Percentiles rank a stretch among this genome's conserved stretches.
Conservation (phyloP, 2,113 vertebrate genomes). For the Peucedramus taeniatus region DNA sequence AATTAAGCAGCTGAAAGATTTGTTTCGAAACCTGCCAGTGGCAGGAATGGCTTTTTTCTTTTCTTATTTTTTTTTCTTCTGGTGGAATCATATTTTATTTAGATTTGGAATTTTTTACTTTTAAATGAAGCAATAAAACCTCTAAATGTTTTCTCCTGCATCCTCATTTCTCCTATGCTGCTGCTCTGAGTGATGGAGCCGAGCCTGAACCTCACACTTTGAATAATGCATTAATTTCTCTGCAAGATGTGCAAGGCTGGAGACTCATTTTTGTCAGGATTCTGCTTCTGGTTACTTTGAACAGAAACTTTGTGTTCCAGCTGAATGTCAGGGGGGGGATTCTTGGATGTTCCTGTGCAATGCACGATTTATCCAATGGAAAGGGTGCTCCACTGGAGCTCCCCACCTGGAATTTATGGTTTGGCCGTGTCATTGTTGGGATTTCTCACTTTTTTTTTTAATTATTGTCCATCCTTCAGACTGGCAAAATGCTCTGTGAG, state of each 20-base stretch:
- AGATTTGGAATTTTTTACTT: not conserved
- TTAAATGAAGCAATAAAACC: not conserved
- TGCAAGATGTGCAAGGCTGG: not conserved
- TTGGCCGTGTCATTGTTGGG: not conserved
- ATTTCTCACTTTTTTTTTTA: not conserved
- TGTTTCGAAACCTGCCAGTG: not conserved
- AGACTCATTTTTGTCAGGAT: not conserved
- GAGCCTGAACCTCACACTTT: not conserved
- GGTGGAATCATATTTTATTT: not conserved
- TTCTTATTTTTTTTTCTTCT: not conserved
- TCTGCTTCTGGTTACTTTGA: not conserved
- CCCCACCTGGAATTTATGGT: not conserved
- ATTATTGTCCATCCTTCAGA: rapidly evolving
- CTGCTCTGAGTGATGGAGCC: not conserved
- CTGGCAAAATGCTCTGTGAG: not conserved
- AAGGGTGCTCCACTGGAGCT: rapidly evolving
- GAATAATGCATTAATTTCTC: constrained; percentile 40
- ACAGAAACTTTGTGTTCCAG: not conserved
- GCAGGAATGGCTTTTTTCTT: not conserved
- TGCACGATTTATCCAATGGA: not conserved
- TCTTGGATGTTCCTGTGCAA: not conserved
- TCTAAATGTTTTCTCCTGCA: not conserved
- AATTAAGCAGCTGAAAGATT: not conserved
- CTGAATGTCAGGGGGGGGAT: not conserved
- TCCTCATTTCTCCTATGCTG: not conserved